Percentiles rank a stretch among this genome's conserved stretches.
Evolutionary conservation across 2,888 invertebrate species (phyloP).

Genomic region (Callimorpha dominula): DNA sequence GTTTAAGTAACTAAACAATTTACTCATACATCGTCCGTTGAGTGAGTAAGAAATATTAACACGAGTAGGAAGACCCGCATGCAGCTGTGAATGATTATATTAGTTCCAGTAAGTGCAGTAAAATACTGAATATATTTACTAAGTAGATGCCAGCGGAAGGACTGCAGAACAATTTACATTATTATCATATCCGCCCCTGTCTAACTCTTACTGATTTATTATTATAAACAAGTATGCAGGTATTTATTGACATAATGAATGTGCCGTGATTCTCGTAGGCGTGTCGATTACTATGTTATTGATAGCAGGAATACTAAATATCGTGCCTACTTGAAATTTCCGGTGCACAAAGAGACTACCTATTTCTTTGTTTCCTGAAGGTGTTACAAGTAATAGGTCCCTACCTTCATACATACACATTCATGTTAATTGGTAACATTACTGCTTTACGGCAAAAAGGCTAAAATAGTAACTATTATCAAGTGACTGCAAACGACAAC

Average conservation of each 20-base stretch:
- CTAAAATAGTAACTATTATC: too few relatives aligned
- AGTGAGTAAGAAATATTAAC: conserved; percentile 1
- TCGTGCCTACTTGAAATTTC: conserved; percentile 4
- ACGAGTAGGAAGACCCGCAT: conserved; percentile 15
- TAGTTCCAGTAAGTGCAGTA: conserved; percentile 14
- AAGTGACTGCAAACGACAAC: too few relatives aligned
- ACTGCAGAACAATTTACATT: conserved; percentile 14
- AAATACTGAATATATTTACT: conserved; percentile 14
- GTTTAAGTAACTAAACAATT: not conserved
- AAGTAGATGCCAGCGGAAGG: conserved; percentile 12
- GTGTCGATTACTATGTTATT: conserved; percentile 1
- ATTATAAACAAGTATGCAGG: conserved; percentile 1
- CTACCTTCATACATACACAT: not conserved
- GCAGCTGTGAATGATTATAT: conserved; percentile 12
- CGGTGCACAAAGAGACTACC: conserved; percentile 8
- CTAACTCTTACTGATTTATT: conserved; percentile 14
- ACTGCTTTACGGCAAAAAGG: too few relatives aligned
- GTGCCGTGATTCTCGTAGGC: conserved; percentile 1
- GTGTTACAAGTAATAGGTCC: not conserved
- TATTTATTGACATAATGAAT: conserved; percentile 7
- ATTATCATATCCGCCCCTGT: conserved; percentile 17
- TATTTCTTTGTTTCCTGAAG: conserved; percentile 6
- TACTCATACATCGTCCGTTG: not conserved
- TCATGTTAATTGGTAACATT: too few relatives aligned
- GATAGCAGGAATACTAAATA: conserved; percentile 12